These are phyloP conservation scores for Coenobita brevimanus DNA, from an alignment of 1,140 invertebrate genomes.

Conservation along the genomic window DNA sequence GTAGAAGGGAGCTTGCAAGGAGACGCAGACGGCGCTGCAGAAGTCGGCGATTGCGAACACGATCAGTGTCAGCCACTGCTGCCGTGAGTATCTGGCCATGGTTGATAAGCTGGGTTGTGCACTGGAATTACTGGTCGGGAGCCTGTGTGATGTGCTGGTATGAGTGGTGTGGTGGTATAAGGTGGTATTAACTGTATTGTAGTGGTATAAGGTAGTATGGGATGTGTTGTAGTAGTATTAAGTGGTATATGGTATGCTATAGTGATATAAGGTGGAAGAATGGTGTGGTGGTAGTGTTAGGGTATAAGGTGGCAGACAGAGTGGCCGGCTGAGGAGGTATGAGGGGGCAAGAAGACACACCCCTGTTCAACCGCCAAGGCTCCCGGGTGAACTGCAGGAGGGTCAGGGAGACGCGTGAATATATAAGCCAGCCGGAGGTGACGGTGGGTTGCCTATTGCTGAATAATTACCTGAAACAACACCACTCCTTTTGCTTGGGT, in stretches of 20 bases:
- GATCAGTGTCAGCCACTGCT: conserved; percentile 87
- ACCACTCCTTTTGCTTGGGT: no score
- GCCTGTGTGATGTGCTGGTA: not conserved
- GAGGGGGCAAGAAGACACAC: not conserved
- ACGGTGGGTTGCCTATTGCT: no score
- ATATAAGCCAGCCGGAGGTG: no score
- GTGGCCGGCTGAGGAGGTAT: not conserved
- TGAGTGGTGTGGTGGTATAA: not conserved
- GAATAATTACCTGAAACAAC: no score
- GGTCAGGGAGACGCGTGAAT: not conserved
- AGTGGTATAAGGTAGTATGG: no score
- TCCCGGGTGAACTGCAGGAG: conserved; percentile 49
- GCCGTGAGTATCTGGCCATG: conserved; percentile 79
- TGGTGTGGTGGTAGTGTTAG: not conserved
- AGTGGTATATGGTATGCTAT: no score
- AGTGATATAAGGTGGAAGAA: no score
- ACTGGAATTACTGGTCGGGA: not conserved
- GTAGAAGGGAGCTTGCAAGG: conserved; percentile 78
- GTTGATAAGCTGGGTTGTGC: not conserved
- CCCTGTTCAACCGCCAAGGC: not conserved
- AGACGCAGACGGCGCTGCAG: conserved; percentile 90
- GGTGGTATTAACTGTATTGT: not conserved
- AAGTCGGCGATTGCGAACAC: conserved; percentile 91
- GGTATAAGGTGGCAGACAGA: not conserved
- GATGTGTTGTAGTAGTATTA: no score